These are phyloP conservation scores for Saimiri boliviensis DNA, from an alignment of 2,113 vertebrate genomes.

Conservation along the genomic window DNA sequence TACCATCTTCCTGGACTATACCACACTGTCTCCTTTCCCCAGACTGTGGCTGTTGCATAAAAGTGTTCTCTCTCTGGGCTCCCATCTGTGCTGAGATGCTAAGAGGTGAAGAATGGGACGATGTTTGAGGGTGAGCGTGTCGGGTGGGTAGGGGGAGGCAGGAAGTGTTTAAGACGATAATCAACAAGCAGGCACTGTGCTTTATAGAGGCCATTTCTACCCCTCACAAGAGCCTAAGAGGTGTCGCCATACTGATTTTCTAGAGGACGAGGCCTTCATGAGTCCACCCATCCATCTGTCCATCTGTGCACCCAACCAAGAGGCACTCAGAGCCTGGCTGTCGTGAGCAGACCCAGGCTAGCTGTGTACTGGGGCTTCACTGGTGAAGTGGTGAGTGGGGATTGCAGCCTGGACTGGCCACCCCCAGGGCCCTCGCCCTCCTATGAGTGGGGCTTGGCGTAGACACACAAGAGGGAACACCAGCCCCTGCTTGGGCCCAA, in stretches of 20 bases:
- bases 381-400: not conserved
- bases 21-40: not conserved
- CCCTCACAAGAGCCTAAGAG: not conserved
- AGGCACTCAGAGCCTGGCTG: not conserved
- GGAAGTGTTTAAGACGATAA: not conserved
- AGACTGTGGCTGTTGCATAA: not conserved
- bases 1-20: not conserved
- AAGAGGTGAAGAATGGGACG: not conserved
- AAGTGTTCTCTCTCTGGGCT: not conserved
- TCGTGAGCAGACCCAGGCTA: not conserved
- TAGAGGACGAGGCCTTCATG: not conserved
- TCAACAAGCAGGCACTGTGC: not conserved
- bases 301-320: too few species aligned
- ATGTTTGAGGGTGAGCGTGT: not conserved
- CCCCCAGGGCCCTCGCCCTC: not conserved
- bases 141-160: not conserved
- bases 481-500: not conserved
- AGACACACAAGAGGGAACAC: fast-evolving
- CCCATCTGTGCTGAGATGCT: not conserved
- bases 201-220: not conserved
- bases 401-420: not conserved
- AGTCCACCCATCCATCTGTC: not conserved
- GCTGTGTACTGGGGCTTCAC: not conserved
- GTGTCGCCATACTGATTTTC: not conserved
- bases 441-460: not conserved